phyloP scores from a whole-genome alignment of 2,797 vertebrate species.

The Anolis apletophallus region DNA sequence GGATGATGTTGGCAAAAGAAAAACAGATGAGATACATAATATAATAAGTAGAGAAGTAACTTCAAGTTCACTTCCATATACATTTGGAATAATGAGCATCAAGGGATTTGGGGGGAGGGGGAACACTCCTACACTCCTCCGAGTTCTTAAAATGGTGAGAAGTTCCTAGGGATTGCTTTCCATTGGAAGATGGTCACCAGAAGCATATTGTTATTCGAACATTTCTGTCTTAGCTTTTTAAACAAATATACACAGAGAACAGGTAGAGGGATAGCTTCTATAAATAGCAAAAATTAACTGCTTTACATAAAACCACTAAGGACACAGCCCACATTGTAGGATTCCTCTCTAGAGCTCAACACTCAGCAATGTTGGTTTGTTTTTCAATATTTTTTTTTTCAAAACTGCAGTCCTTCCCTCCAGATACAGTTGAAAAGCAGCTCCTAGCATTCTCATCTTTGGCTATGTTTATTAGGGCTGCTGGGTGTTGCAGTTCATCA shows the following conservation, averaged over 20 bases:
- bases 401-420: background rate
- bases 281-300: background rate
- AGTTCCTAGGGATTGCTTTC: background rate
- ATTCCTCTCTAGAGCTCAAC: background rate
- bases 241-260: background rate
- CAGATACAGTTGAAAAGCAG: too few relatives aligned
- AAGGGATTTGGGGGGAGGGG: background rate
- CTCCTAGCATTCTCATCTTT: too few relatives aligned
- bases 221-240: background rate
- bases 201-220: background rate
- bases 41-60: background rate
- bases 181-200: background rate
- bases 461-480: too few relatives aligned
- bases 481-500: too few relatives aligned
- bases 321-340: background rate
- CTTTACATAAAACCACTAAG: background rate
- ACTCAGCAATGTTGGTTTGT: background rate
- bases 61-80: background rate
- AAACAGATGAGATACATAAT: background rate
- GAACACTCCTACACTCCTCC: background rate
- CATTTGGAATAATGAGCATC: background rate
- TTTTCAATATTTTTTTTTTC: background rate
- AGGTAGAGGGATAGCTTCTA: background rate
- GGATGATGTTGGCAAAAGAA: too few relatives aligned
- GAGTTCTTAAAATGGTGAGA: background rate